A percentile compares a stretch with the other conserved stretches of the same genome.
These are phyloP conservation scores for rat (Rattus norvegicus) DNA, from an alignment of 2,113 vertebrate species.

Conservation along the genomic window GRCr8 NC_086020.1:138376001-138376500, in stretches of 20 bases:
- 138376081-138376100: background rate
- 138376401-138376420: background rate
- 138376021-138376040: background rate
- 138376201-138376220: background rate
- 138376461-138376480: too few species aligned
- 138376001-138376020: background rate
- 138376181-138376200: background rate
- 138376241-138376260: background rate
- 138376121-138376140: background rate
- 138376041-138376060: background rate
- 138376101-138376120: background rate
- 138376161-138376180: background rate
- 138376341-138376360: background rate
- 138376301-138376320: background rate
- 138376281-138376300: background rate
- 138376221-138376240: background rate
- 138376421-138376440: background rate
- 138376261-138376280: too few species aligned
- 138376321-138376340: constrained; percentile 18
- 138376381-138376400: background rate
- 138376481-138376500: too few species aligned
- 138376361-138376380: background rate
- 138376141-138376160: background rate
- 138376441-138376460: too few species aligned
- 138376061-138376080: background rate